Conservation (phyloP, 2,113 vertebrate genomes). For the Phyllopteryx taeniolatus region DNA sequence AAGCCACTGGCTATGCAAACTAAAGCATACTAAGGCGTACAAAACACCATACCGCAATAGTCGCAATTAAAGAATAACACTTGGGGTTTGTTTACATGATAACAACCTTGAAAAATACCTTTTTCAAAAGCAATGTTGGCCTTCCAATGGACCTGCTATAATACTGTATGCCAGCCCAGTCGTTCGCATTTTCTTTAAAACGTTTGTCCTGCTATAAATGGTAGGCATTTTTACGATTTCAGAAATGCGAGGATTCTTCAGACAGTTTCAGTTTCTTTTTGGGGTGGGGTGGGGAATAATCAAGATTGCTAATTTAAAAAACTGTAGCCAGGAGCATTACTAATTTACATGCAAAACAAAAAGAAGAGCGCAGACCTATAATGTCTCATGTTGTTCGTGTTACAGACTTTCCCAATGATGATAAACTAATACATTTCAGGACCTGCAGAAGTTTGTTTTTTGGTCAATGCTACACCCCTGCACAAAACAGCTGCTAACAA, state of each 20-base stretch:
- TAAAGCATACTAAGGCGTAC: background rate
- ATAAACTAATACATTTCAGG: background rate
- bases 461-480: background rate
- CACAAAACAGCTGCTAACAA: background rate
- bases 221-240: background rate
- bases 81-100: background rate
- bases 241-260: background rate
- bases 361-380: background rate
- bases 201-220: background rate
- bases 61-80: background rate
- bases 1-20: conserved; percentile 8
- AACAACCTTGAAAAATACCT: background rate
- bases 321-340: background rate
- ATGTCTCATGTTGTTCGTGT: background rate
- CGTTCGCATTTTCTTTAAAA: background rate
- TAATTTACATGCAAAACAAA: background rate
- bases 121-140: background rate
- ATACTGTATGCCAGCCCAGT: background rate
- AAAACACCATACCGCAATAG: background rate
- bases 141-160: background rate
- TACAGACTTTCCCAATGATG: background rate
- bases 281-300: background rate
- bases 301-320: background rate
- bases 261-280: background rate
- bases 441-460: background rate